These are phyloP conservation scores for Tetropium fuscum DNA, from an alignment of 2,888 invertebrate genomes.

Conservation along the genomic window DNA sequence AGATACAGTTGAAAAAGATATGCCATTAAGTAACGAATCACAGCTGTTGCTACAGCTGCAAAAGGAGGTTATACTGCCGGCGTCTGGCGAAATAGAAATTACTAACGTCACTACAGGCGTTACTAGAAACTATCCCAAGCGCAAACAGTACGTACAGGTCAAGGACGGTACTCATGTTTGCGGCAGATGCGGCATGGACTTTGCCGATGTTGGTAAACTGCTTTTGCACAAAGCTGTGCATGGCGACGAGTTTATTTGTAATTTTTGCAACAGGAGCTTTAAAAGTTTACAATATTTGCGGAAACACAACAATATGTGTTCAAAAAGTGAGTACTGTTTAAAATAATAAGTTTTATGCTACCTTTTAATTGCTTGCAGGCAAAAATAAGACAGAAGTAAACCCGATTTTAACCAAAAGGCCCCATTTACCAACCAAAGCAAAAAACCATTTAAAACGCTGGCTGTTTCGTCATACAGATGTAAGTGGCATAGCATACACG, in stretches of 20 bases:
- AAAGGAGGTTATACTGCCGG: slow-evolving; percentile 38
- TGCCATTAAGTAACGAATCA: slow-evolving; percentile 17
- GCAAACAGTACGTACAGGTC: neutral
- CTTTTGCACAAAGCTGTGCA: slow-evolving; percentile 43
- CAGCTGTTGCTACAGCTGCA: slow-evolving; percentile 32
- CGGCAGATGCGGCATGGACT: slow-evolving; percentile 41
- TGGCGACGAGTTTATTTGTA: slow-evolving; percentile 50
- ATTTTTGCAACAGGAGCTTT: slow-evolving; percentile 51
- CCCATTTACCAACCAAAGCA: slow-evolving; percentile 54
- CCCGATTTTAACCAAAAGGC: slow-evolving; percentile 49
- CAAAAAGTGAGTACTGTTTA: slow-evolving; percentile 43
- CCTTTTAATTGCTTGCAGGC: slow-evolving; percentile 1
- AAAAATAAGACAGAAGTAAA: slow-evolving; percentile 22
- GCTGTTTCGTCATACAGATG: slow-evolving; percentile 55
- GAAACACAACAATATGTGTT: slow-evolving; percentile 51
- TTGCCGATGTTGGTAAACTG: slow-evolving; percentile 39
- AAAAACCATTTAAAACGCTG: slow-evolving; percentile 55
- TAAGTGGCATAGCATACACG: slow-evolving; percentile 37
- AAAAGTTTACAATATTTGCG: slow-evolving; percentile 49
- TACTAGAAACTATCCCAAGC: neutral
- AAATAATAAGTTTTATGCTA: neutral
- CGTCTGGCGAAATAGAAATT: slow-evolving; percentile 37
- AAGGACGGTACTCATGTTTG: slow-evolving; percentile 27
- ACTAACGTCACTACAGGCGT: slow-evolving; percentile 29
- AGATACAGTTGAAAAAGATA: slow-evolving; percentile 8